Conservation (phyloP, 2,113 vertebrate genomes). For the Herpailurus yagouaroundi region DNA sequence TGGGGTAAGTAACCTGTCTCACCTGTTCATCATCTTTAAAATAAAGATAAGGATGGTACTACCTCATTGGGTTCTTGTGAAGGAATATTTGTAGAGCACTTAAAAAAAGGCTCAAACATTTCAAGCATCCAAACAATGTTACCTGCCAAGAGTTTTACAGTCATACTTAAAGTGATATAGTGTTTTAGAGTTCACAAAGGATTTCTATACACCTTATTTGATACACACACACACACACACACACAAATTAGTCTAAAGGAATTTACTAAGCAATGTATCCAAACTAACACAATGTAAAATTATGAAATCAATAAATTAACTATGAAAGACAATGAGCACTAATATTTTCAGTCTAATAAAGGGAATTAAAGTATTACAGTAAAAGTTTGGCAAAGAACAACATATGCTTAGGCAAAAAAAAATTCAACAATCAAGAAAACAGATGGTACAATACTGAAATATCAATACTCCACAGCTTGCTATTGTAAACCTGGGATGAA, state of each 20-base stretch:
- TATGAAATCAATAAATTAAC: slow-evolving; percentile 24
- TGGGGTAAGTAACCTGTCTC: background rate
- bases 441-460: background rate
- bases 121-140: background rate
- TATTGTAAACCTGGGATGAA: background rate
- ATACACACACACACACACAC: background rate
- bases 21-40: background rate
- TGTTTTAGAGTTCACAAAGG: background rate
- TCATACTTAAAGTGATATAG: background rate
- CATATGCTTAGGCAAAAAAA: background rate
- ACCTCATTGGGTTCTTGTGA: background rate
- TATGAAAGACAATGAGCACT: background rate
- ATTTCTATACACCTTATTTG: background rate
- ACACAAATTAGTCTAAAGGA: background rate
- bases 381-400: background rate
- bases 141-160: background rate
- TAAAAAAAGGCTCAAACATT: background rate
- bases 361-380: background rate
- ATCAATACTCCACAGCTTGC: background rate
- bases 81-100: slow-evolving; percentile 7
- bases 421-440: background rate
- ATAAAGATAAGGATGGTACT: background rate
- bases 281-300: slow-evolving; percentile 17
- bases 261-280: background rate
- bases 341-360: slow-evolving; percentile 7